phyloP scores from a whole-genome alignment of 2,797 vertebrate genomes.

The Danio kyathit region DNA sequence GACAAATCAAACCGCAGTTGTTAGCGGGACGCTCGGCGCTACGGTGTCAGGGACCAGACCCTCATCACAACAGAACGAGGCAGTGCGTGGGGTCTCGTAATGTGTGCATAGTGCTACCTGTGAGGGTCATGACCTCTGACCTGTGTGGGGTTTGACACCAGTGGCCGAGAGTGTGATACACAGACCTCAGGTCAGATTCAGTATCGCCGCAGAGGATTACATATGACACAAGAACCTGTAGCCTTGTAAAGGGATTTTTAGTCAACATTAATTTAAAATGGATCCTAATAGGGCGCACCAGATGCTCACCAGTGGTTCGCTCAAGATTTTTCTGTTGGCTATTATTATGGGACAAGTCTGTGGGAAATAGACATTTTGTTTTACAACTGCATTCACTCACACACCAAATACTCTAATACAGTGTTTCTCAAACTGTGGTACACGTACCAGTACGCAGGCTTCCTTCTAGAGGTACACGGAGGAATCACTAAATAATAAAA shows the following conservation, averaged over 20 bases:
- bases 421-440: too few species aligned
- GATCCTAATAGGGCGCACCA: not conserved
- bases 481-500: too few species aligned
- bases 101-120: constrained; percentile 73
- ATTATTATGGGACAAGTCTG: too few species aligned
- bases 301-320: too few species aligned
- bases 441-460: too few species aligned
- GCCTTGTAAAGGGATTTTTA: not conserved
- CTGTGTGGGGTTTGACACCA: not conserved
- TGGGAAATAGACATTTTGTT: too few species aligned
- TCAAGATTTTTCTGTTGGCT: too few species aligned
- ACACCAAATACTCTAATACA: too few species aligned
- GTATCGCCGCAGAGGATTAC: not conserved
- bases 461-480: too few species aligned
- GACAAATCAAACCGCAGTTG: constrained; percentile 89
- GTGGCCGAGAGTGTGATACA: not conserved
- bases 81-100: constrained; percentile 70
- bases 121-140: constrained; percentile 35
- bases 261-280: not conserved
- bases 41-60: constrained; percentile 71
- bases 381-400: too few species aligned
- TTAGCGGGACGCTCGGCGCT: constrained; percentile 76
- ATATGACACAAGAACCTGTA: not conserved
- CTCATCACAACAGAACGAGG: constrained; percentile 75
- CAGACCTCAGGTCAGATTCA: not conserved